Conservation (phyloP, 2,113 vertebrate species). For the Rhinoderma darwinii region DNA sequence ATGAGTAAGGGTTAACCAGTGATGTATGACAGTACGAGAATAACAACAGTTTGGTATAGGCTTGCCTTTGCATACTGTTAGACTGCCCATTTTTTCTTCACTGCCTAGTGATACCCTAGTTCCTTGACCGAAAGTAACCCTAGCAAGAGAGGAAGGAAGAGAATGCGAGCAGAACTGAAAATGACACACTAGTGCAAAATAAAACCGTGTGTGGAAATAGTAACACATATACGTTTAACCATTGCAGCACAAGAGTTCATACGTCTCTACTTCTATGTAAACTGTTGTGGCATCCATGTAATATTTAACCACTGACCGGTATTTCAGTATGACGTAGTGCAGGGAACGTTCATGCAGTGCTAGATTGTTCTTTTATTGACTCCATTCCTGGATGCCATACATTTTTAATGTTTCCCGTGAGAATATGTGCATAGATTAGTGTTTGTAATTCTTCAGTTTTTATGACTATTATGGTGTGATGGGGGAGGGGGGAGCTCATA, state of each 20-base stretch:
- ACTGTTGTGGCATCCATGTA: background rate
- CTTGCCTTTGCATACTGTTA: constrained; percentile 18
- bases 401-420: background rate
- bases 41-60: constrained; percentile 22
- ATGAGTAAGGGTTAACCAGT: constrained; percentile 40
- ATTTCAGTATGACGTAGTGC: background rate
- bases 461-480: background rate
- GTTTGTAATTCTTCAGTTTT: background rate
- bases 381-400: background rate
- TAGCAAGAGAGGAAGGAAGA: constrained; percentile 50
- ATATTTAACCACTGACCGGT: background rate
- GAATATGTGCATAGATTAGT: background rate
- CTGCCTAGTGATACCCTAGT: constrained; percentile 46
- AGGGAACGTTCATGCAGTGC: background rate
- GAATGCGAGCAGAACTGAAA: constrained; percentile 39
- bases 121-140: constrained; percentile 53
- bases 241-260: background rate
- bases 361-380: background rate
- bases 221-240: background rate
- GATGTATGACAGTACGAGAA: background rate
- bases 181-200: constrained; percentile 9
- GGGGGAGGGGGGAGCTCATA: background rate
- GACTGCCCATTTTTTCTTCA: constrained; percentile 9
- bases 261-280: background rate
- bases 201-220: background rate